Percentiles rank a stretch among this genome's conserved stretches.
Conservation (phyloP, 2,888 invertebrate genomes). For the Drosophila fungiperda region DNA sequence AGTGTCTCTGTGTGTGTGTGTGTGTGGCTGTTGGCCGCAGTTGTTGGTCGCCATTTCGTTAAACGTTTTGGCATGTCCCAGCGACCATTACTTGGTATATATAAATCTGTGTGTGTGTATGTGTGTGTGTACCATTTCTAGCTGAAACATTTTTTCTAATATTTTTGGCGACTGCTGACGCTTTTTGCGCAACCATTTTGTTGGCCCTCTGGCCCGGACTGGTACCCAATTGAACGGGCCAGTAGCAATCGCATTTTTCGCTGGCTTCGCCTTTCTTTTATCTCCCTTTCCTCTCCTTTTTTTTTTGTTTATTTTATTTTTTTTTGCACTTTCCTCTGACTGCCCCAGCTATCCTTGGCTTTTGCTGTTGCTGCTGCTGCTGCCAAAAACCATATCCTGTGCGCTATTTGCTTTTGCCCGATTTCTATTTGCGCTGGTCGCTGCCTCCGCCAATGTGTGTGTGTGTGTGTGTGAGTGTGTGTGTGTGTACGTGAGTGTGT, state of each 20-base stretch:
- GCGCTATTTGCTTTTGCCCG: slow-evolving; percentile 80
- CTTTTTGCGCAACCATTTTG: slow-evolving; percentile 81
- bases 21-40: slow-evolving; percentile 35
- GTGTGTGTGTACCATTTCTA: slow-evolving; percentile 42
- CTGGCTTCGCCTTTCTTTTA: slow-evolving; percentile 62
- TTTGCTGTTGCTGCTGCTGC: slow-evolving; percentile 35
- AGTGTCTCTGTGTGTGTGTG: not conserved
- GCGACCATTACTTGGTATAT: slow-evolving; percentile 46
- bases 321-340: slow-evolving; percentile 59
- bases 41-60: slow-evolving; percentile 68
- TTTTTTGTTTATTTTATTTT: not conserved
- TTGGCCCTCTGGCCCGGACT: slow-evolving; percentile 45
- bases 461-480: slow-evolving; percentile 34
- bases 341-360: slow-evolving; percentile 26
- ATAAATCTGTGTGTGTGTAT: slow-evolving; percentile 10
- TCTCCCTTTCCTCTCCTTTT: slow-evolving; percentile 36
- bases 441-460: slow-evolving; percentile 34
- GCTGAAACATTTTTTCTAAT: slow-evolving; percentile 67
- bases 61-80: slow-evolving; percentile 68
- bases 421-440: slow-evolving; percentile 79
- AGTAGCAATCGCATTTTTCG: slow-evolving; percentile 67
- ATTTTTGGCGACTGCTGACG: slow-evolving; percentile 74
- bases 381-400: slow-evolving; percentile 80
- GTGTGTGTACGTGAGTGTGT: slow-evolving; percentile 44
- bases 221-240: slow-evolving; percentile 45